phyloP scores from a whole-genome alignment of 2,888 invertebrate genomes.

The Athalia rosae region DNA sequence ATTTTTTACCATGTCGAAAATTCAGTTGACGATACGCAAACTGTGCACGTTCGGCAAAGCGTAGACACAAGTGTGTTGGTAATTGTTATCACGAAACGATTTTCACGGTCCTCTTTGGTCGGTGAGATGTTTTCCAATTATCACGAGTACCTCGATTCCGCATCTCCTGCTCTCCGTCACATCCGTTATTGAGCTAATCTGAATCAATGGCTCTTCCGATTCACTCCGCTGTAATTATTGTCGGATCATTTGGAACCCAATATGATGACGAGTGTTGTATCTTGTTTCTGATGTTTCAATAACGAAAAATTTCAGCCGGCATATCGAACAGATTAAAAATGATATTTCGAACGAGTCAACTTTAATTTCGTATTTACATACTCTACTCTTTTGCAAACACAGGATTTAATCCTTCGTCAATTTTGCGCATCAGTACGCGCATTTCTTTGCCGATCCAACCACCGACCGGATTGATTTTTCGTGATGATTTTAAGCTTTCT shows the following conservation, averaged over 20 bases:
- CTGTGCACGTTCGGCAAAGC: not conserved
- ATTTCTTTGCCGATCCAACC: too few species aligned
- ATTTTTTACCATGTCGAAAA: too few species aligned
- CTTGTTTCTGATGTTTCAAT: not conserved
- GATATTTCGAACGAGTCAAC: too few species aligned
- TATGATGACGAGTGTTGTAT: not conserved
- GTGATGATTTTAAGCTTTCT: not conserved
- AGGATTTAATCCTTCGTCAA: too few species aligned
- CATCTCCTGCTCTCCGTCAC: constrained; percentile 25
- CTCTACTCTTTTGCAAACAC: too few species aligned
- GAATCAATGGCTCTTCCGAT: constrained; percentile 57
- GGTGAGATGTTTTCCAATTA: constrained; percentile 7
- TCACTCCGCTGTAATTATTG: constrained; percentile 4
- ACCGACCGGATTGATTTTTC: too few species aligned
- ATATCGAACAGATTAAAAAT: too few species aligned
- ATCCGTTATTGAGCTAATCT: constrained; percentile 61
- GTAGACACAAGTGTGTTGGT: not conserved
- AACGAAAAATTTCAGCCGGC: not conserved
- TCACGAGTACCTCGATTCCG: constrained; percentile 49
- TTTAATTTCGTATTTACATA: too few species aligned
- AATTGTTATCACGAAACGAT: not conserved
- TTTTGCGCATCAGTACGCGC: too few species aligned
- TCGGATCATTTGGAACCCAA: not conserved
- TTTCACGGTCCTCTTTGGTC: not conserved
- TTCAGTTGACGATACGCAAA: too few species aligned